Percentiles rank a stretch among this genome's conserved stretches.
phyloP scores from a whole-genome alignment of 2,797 vertebrate genomes.

The Gymnothorax reevesii region DNA sequence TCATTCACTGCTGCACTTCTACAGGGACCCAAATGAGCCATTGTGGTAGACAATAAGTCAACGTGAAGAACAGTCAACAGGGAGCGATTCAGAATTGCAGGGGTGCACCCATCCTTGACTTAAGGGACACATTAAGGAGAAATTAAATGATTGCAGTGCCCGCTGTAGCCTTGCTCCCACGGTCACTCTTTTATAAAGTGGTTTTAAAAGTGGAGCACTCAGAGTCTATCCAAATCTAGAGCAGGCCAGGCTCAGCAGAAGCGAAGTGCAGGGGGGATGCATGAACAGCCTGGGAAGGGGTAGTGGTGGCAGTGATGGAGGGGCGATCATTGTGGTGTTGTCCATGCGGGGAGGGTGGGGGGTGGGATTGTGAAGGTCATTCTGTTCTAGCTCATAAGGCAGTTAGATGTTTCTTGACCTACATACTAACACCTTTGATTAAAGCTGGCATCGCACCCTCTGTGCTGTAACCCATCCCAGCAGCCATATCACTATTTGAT shows the following conservation, averaged over 20 bases:
- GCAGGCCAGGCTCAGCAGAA: conserved; percentile 7
- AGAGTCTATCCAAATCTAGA: background rate
- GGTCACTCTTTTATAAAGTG: conserved; percentile 18
- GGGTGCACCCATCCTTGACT: background rate
- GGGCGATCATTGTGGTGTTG: too few relatives aligned
- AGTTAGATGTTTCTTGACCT: too few relatives aligned
- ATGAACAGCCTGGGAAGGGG: too few relatives aligned
- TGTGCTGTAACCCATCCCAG: background rate
- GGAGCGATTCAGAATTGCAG: background rate
- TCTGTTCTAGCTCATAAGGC: too few relatives aligned
- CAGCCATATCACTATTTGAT: too few relatives aligned
- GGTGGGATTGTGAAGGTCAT: too few relatives aligned
- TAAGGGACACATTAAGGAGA: background rate
- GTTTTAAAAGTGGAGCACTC: conserved; percentile 26
- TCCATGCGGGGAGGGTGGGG: too few relatives aligned
- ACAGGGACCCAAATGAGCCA: background rate
- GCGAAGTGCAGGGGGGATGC: background rate
- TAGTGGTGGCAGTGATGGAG: too few relatives aligned
- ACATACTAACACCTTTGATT: too few relatives aligned
- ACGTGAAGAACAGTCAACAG: background rate
- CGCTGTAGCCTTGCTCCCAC: background rate
- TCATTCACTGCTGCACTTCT: background rate
- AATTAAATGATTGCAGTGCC: background rate
- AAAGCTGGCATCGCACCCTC: too few relatives aligned
- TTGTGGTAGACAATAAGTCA: conserved; percentile 13